Percentiles rank a stretch among this genome's conserved stretches.
Evolutionary conservation across 2,113 vertebrate species (phyloP).

Genomic region (Hemibagrus wyckioides): DNA sequence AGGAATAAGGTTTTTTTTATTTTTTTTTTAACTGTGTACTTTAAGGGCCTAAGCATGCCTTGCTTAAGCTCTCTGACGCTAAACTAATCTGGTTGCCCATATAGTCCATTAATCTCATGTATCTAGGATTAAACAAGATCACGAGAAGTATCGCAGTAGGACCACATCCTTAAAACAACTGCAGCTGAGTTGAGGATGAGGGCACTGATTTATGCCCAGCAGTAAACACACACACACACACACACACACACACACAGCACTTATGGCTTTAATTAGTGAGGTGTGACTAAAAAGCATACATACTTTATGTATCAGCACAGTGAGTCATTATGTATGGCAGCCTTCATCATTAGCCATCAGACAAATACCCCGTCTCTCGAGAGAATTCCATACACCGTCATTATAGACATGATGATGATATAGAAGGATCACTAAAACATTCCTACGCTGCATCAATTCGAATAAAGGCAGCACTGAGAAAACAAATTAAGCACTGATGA

Average conservation of each 20-base stretch:
- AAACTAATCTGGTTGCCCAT: background rate
- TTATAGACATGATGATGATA: background rate
- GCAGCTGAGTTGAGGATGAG: background rate
- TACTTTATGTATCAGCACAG: slow-evolving; percentile 5
- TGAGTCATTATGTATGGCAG: slow-evolving; percentile 29
- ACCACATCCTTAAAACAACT: background rate
- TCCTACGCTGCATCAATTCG: background rate
- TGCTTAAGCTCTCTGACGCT: background rate
- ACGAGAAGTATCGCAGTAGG: background rate
- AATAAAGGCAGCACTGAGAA: slow-evolving; percentile 4
- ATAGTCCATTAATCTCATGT: background rate
- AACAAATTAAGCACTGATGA: slow-evolving; percentile 9
- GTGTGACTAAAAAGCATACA: slow-evolving; percentile 23
- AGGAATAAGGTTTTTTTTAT: background rate
- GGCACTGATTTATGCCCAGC: background rate
- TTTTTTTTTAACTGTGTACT: background rate
- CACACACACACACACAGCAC: background rate
- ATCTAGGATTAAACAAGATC: background rate
- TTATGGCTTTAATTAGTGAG: background rate
- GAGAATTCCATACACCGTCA: slow-evolving; percentile 8
- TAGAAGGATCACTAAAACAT: background rate
- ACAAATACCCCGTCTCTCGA: background rate
- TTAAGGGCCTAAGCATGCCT: background rate
- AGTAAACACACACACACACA: slow-evolving; percentile 4
- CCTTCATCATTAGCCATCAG: slow-evolving; percentile 1